Conservation (phyloP, 1,140 invertebrate genomes). For the Liolophura sinensis region DNA sequence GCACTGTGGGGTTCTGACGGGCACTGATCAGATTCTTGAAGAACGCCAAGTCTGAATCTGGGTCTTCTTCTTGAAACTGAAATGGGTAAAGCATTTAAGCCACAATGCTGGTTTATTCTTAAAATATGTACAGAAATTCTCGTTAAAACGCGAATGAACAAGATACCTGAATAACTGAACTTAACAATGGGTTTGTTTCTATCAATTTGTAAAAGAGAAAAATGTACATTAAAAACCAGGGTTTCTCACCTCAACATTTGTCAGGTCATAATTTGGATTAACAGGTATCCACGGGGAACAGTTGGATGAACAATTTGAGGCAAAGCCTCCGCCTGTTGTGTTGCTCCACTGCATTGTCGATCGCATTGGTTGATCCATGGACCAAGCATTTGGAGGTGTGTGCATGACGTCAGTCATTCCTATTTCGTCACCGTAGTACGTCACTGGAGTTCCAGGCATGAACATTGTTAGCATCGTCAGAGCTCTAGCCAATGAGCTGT, state of each 20-base stretch:
- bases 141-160: not conserved
- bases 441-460: constrained; percentile 36
- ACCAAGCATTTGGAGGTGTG: constrained; percentile 1
- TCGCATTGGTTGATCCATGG: constrained; percentile 50
- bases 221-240: not conserved
- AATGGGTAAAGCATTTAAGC: not conserved
- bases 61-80: constrained; percentile 20
- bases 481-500: constrained; percentile 18
- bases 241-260: constrained; percentile 32
- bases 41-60: constrained; percentile 27
- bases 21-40: constrained; percentile 40
- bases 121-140: not conserved
- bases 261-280: constrained; percentile 58
- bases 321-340: constrained; percentile 64
- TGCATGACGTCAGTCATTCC: constrained; percentile 19
- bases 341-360: constrained; percentile 79
- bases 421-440: constrained; percentile 48
- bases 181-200: not conserved
- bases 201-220: not conserved
- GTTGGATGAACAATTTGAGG: constrained; percentile 11
- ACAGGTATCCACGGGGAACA: constrained; percentile 71
- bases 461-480: constrained; percentile 29
- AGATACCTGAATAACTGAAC: not conserved
- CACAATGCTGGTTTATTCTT: not conserved
- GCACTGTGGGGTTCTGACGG: constrained; percentile 37